Evolutionary conservation across 2,797 vertebrate genomes (phyloP).

Genomic region (Lagodon rhomboides): DNA sequence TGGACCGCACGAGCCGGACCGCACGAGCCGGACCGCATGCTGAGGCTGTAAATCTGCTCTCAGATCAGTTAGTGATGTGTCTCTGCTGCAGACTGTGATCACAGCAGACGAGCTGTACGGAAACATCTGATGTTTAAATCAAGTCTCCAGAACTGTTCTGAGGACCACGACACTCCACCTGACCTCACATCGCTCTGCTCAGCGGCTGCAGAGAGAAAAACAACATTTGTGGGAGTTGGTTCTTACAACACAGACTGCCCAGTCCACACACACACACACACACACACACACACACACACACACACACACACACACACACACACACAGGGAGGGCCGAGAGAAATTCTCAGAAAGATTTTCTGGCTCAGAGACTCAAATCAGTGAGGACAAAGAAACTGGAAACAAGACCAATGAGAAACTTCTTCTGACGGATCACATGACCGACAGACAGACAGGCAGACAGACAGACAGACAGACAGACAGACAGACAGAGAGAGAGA

Average conservation of each 20-base stretch:
- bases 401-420: conserved; percentile 8
- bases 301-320: conserved; percentile 26
- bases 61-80: too few relatives aligned
- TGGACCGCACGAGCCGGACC: too few relatives aligned
- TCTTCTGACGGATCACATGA: conserved; percentile 16
- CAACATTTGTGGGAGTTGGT: conserved; percentile 19
- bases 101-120: too few relatives aligned
- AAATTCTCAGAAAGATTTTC: conserved; percentile 51
- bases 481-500: too few relatives aligned
- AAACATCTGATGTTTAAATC: too few relatives aligned
- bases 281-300: conserved; percentile 23
- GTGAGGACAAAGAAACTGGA: conserved; percentile 22
- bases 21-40: too few relatives aligned
- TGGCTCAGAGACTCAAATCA: conserved; percentile 35
- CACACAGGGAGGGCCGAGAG: conserved; percentile 13
- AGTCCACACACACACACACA: background rate
- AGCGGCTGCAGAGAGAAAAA: conserved; percentile 1
- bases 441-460: background rate
- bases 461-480: too few relatives aligned
- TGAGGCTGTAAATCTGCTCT: too few relatives aligned
- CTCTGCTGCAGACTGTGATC: too few relatives aligned
- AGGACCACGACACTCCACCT: too few relatives aligned
- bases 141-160: too few relatives aligned
- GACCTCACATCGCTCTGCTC: too few relatives aligned
- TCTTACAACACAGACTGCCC: background rate